These are phyloP conservation scores for Microtus oregoni DNA, from an alignment of 2,113 vertebrate species.

Conservation along the genomic window DNA sequence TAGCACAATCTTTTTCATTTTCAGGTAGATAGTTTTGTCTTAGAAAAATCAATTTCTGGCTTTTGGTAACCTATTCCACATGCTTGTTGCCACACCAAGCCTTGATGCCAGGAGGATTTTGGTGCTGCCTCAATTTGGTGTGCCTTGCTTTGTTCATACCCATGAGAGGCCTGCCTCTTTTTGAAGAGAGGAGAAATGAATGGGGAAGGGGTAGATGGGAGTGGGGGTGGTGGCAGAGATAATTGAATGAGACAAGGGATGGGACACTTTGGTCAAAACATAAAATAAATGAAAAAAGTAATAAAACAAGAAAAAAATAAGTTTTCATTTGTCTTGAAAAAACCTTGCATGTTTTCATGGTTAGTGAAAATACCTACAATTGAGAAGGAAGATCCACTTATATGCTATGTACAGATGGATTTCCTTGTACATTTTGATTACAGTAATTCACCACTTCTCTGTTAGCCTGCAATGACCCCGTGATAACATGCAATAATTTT, in stretches of 20 bases:
- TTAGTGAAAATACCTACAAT: background rate
- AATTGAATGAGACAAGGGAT: background rate
- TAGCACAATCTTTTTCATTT: background rate
- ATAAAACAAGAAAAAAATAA: background rate
- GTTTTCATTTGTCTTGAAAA: background rate
- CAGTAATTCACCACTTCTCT: conserved; percentile 28
- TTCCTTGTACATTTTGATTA: conserved; percentile 35
- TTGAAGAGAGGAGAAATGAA: background rate
- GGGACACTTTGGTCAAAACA: background rate
- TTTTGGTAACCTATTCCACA: background rate
- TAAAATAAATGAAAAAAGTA: background rate
- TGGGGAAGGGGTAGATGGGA: background rate
- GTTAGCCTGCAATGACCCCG: conserved; percentile 17
- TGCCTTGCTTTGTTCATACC: background rate
- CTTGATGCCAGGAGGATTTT: background rate
- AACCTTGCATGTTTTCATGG: background rate
- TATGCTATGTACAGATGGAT: background rate
- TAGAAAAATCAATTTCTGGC: background rate
- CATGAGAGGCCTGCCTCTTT: background rate
- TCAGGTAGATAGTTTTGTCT: background rate
- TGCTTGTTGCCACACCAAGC: background rate
- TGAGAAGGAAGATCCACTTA: background rate
- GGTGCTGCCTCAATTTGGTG: background rate
- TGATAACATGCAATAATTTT: conserved; percentile 39
- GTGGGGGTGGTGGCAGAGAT: no score